Evolutionary conservation across 2,797 vertebrate species (phyloP), one percentile per base, ranked within the genome.

Genomic region (Liasis olivaceus): DNA sequence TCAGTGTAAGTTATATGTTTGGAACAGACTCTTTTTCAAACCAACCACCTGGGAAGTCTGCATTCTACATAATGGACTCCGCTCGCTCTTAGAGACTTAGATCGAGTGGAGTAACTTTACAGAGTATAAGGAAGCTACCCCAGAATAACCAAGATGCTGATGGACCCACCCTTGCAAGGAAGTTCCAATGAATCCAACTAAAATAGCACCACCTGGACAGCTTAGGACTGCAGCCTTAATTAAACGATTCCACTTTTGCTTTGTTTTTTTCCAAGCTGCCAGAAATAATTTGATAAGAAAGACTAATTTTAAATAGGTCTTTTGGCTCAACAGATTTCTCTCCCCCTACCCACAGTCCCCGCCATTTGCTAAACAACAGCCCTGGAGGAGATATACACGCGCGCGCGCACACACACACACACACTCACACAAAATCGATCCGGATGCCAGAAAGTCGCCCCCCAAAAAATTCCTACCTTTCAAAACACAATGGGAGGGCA

Each of bases 401-500:
- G 31, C 20, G 7, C 15, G n/a, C 15, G 5, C 66, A 14, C n/a
- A 26, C 42, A 20, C 28, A 15, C 42, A n/a, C 63, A 13, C 42
- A 85, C n/a, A n/a, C 54, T 1, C 28, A 12, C 31, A 15, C 5
- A 2, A 26, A 69, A 31, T 36, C 60, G 54, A 91, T 54, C 62
- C 86, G 85, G 91, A 95, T 93, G 90, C 60, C 91, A 92, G 95
- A 96, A 93, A 97, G 96, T 97, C 95, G 95, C 94, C 95, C 97
- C 97, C 96, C 97, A 96, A 96, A 93, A 96, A 97, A 93, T 97
- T 98, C 98, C 98, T 98, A 98, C 98, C 98, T 99, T 98, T 93
- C 5, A 96, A 94, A 95, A 98, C 96, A 98, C 94, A 96, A 95
- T 87, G 97, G 95, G 98, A 96, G 93, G 92, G 87, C 93, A 93